Base-by-base conservation (phyloP, 2,797 vertebrate genomes). In the Avahi laniger region DNA sequence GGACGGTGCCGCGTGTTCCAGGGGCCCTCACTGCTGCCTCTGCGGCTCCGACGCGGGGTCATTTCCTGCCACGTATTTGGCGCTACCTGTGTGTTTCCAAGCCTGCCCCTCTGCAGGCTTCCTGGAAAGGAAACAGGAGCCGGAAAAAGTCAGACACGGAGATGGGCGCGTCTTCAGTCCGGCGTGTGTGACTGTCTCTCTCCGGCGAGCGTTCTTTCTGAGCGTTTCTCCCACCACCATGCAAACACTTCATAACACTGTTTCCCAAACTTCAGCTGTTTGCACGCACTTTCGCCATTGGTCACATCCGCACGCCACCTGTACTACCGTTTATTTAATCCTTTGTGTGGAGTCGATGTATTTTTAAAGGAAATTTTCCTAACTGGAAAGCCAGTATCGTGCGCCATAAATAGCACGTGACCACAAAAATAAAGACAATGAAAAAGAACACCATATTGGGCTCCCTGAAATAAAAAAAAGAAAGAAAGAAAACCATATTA, bases 281-380 rank as follows among this genome's bases (percentile, higher is more conserved):
- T 15, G 13, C 0, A 0, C 9, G 4, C 11, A 1, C 28, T 7
- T 30, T 35, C 1, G 0, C n/a, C 4, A 1, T 9, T 11, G 38
- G 38, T 70, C 52, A 0, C 18, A 12, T 12, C 72, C 12, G 20
- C 33, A 0, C 0, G 6, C 70, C 63, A 26, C 43, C 65, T 46
- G 67, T 2, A 22, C 3, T 4, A 1, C 7, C 5, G 52, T 33
- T 33, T 33, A 18, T 9, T 52, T 70, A 20, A 38, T 5, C 38
- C 22, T n/a, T n/a, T 26, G 1, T 2, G 1, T 59, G 57, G 54
- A 41, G 50, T 43, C 41, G 10, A 13, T 1, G 41, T 1, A 57
- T 52, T 65, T 75, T 73, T n/a, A 59, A 75, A 33, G 80, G 26
- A 18, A n/a, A 17, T 17, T 18, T 54, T 54, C 52, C 1, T 52